Evolutionary conservation across 2,888 invertebrate genomes (phyloP), one percentile per base, ranked within the genome.

Genomic region (Chydorus sphaericus): DNA sequence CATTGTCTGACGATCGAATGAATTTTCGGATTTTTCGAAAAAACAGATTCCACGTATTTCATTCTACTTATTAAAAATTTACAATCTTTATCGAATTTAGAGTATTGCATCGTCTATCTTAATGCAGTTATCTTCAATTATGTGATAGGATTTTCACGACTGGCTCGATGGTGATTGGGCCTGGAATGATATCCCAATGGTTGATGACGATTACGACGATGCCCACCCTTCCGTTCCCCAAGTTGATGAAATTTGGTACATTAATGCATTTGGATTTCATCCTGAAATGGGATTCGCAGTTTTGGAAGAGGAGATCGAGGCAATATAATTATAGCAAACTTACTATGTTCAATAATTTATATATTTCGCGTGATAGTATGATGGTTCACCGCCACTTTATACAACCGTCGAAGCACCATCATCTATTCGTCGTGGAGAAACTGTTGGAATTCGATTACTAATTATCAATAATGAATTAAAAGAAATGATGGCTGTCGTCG

Each of bases 251-350:
- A 64, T 66, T n/a, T 78, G 76, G 73, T 70, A 72, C 38, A 66
- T 77, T 33, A 72, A 70, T 59, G 76, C 72, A 1, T 71, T 76
- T 61, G 72, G 73, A 39, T 67, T 77, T 60, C 74, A 74, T 60
- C 67, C 70, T 58, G 67, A 70, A 26, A 65, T 67, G 48, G 77
- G 77, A 4, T 71, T 78, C 58, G 73, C 74, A 11, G 68, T 77
- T 29, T 66, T 75, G 58, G 67, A 69, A 23, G 61, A 65, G 29
- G 73, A 74, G 14, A 65, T 71, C 39, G 63, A 67, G 64, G 75
- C 75, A 65, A 65, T 68, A 67, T 66, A 65, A n/a, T n/a, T n/a
- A n/a, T n/a, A n/a, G n/a, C 59, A 66, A 68, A 62, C 67, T 20
- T 26, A 16, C 20, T 54, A 16, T 38, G 44, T 49, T 36, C 16